Base-by-base conservation (phyloP, 1,140 invertebrate genomes). In the Lasioglossum baleicum region DNA sequence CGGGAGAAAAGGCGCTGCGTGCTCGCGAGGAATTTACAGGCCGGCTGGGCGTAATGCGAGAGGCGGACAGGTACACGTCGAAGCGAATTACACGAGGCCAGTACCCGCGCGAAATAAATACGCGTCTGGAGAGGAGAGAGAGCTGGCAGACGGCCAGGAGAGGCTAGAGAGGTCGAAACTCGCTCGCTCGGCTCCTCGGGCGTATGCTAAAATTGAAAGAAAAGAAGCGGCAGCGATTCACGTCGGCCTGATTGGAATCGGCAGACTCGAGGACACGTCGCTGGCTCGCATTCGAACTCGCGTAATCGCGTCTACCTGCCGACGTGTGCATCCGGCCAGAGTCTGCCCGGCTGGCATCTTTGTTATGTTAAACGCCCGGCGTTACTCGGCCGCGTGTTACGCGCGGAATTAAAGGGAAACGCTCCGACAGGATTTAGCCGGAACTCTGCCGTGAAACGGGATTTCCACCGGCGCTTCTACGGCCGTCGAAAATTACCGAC, bases 161-260 rank as follows among this genome's bases (percentile, higher is more conserved):
- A 31, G 80, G 77, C 74, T 51, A 80, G 75, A 51, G 78, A 51
- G 69, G 70, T 58, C 67, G 42, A 48, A 42, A 2, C 42, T 20
- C 65, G 73, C 61, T 68, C 66, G 75, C 69, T 65, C 66, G 44
- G 15, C 64, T 26, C 20, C 42, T 26, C 56, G 67, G 72, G 75
- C 83, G 84, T 84, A 86, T 83, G 84, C 84, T 84, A 86, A 86
- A 86, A 87, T 86, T 84, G 84, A 86, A 87, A 86, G 83, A 85
- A 87, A 82, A 82, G 83, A 66, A 80, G 65, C 44, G 58, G 53
- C 67, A 75, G 66, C 75, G 83, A 80, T 78, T 75, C 81, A 67
- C 73, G 81, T 85, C 81, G 65, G 81, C 60, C 84, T 85, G 85
- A 86, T 86, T 81, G 77, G 85, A 80, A 68, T 74, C 81, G 69